Evolutionary conservation across 2,113 vertebrate genomes (phyloP), one percentile per base, ranked within the genome.

Genomic region (Eptatretus burgeri): DNA sequence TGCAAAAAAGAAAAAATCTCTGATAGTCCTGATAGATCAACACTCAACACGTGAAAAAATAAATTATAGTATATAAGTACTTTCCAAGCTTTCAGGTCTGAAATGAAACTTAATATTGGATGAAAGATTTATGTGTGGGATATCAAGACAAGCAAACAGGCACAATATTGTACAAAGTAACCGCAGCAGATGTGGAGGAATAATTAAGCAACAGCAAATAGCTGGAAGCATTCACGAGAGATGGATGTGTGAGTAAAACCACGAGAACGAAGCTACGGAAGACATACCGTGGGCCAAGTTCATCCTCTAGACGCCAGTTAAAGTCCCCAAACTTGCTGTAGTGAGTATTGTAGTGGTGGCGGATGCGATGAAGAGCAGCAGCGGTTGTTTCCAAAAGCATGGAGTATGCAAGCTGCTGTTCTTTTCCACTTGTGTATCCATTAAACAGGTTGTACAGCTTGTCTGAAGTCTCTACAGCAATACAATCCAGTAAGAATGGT

Each of bases 241-340:
- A 41, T 41, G 27, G 3, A 3, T 41, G 27, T 41, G 27, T 41
- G 27, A 7, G 27, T 41, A 41, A 41, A 41, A 7, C 16, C 50
- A 50, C 50, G n/a, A 63, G 14, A 49, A 49, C 49, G 51, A 63
- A 49, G 2, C 49, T 9, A 20, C 14, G 50, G 52, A 4, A 16
- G 14, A 17, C 62, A 66, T 76, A 98, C 91, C 91, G 85, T 71
- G 91, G 91, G 27, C 91, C 91, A 10, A 98, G 79, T 69, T 98
- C 89, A 0, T 98, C 91, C 70, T 98, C 91, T 1, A 85, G 95
- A 62, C 91, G 79, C 91, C 91, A 98, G 49, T 91, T 85, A 1
- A 95, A 98, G 73, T 98, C 91, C 1, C 91, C 91, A 13, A 98
- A 98, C 73, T 96, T 98, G 73, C 95, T 89, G 0, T 98, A 98